Base-by-base conservation (phyloP, 1,140 invertebrate genomes). In the Lamellibrachia luymesi region DNA sequence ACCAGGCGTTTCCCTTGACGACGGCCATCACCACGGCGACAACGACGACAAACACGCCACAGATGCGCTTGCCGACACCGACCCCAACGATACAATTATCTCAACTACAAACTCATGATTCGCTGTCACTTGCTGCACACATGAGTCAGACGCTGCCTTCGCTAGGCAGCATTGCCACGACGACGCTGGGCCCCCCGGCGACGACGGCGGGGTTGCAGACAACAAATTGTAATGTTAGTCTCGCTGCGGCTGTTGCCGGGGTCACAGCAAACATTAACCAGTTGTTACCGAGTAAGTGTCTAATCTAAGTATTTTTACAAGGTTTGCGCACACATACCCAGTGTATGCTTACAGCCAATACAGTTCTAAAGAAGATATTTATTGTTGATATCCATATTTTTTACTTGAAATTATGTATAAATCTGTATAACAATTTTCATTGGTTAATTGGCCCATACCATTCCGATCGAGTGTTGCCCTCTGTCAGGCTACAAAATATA, bases 191-290 rank as follows among this genome's bases (percentile, higher is more conserved):
- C 13, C 64, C 64, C 64, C 64, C 64, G 64, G 64, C 64, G 17
- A 80, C 64, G 1, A 17, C 64, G 64, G 64, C 64, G 4, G 64
- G 90, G 38, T 13, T 91, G 49, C 38, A 51, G 38, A n/a, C n/a
- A n/a, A 91, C 90, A n/a, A 91, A 49, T n/a, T 91, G 90, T 91
- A 50, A 91, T n/a, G 90, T 50, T 25, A 91, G 50, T 93, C 50
- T 92, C 94, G 64, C 64, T 4, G 64, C 94, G 22, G 93, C 94
- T 50, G 93, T 95, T 95, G 94, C 95, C 94, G 92, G 80, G n/a
- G 90, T 93, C 2, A 93, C 93, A 91, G 95, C 96, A 92, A 95
- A 95, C 94, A 95, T 95, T 93, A 95, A 95, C 94, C 94, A 96
- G 93, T 94, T 96, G 90, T 93, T 96, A 90, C 95, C 95, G 93